Evolutionary conservation across 2,888 invertebrate genomes (phyloP).

Genomic region (Ormyrus nitidulus): DNA sequence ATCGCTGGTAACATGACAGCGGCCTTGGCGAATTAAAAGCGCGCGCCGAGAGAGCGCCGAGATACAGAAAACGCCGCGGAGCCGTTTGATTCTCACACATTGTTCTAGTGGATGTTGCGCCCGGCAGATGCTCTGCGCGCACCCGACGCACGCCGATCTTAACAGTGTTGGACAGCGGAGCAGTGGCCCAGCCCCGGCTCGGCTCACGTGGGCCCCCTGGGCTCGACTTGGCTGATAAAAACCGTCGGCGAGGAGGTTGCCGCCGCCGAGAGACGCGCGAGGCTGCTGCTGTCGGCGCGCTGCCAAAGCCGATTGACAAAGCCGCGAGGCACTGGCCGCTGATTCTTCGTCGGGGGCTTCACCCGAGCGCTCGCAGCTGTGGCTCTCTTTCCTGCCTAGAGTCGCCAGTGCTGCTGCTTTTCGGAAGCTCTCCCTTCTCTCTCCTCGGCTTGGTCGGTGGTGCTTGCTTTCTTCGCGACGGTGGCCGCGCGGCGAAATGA

Average conservation of each 20-base stretch:
- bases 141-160: no score
- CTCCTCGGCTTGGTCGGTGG: not conserved
- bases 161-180: no score
- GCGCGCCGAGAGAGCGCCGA: not conserved
- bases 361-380: no score
- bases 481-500: conserved; percentile 22
- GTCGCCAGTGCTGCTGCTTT: no score
- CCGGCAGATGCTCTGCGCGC: no score
- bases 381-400: no score
- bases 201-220: not conserved
- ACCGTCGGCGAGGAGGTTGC: no score
- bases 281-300: not conserved
- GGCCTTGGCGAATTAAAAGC: conserved; percentile 36
- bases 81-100: not conserved
- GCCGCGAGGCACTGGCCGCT: conserved; percentile 11
- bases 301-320: not conserved
- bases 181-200: not conserved
- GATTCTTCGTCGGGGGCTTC: not conserved
- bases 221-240: no score
- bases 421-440: no score
- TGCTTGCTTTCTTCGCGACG: not conserved
- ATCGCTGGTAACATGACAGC: not conserved
- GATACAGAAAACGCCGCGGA: not conserved
- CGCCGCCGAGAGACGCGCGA: not conserved
- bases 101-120: not conserved